Percentiles rank a stretch among this genome's conserved stretches.
Conservation (phyloP, 2,888 invertebrate species). For the Oxycera nigricornis region DNA sequence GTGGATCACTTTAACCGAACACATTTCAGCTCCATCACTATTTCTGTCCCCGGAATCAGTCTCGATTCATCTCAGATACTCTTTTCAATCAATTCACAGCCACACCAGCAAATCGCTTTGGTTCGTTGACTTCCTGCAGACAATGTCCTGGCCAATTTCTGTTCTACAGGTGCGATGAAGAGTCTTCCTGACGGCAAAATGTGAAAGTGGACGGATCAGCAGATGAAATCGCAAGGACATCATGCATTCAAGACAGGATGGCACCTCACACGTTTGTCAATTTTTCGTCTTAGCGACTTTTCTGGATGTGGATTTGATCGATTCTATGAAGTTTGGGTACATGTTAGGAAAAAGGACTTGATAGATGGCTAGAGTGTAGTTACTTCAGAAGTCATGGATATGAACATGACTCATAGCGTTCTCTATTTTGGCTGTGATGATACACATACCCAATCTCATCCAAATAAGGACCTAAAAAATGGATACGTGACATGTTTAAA, state of each 20-base stretch:
- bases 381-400: neutral
- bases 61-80: neutral
- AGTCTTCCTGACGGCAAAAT: neutral
- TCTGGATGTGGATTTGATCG: slow-evolving; percentile 21
- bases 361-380: neutral
- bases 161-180: neutral
- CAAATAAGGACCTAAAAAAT: neutral
- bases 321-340: neutral
- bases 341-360: neutral
- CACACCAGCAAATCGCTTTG: neutral
- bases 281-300: slow-evolving; percentile 9
- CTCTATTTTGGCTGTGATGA: neutral
- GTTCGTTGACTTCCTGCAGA: neutral
- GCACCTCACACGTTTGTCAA: slow-evolving; percentile 21
- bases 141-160: neutral
- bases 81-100: neutral
- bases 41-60: neutral
- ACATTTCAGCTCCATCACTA: neutral
- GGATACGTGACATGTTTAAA: neutral
- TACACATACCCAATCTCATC: neutral
- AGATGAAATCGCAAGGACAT: neutral
- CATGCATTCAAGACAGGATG: slow-evolving; percentile 7
- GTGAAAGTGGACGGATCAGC: neutral
- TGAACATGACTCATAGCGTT: neutral
- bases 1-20: neutral